Evolutionary conservation across 2,113 vertebrate genomes (phyloP).

Genomic region (Hippocampus barbouri): DNA sequence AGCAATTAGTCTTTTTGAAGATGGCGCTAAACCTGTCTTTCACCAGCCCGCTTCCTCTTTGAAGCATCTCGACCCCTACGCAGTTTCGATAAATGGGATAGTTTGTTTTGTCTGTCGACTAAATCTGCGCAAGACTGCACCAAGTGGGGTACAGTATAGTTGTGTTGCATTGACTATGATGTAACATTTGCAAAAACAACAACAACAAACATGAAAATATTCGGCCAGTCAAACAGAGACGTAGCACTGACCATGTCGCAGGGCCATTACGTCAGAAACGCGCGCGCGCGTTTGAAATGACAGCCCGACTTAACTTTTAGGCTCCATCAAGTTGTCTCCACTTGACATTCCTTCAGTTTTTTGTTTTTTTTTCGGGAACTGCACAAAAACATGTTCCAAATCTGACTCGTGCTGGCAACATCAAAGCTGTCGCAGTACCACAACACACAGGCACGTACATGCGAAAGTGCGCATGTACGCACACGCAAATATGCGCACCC

Average conservation of each 20-base stretch:
- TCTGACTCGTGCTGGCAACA: constrained; percentile 40
- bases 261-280: neutral
- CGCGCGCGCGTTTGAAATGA: constrained; percentile 17
- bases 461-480: neutral
- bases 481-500: constrained; percentile 12
- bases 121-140: neutral
- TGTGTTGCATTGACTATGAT: constrained; percentile 2
- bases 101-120: neutral
- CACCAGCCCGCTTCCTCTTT: too few species aligned
- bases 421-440: constrained; percentile 47
- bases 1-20: too few species aligned
- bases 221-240: neutral
- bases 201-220: neutral
- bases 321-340: constrained; percentile 36
- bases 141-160: neutral
- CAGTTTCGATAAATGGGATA: neutral
- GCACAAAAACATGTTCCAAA: constrained; percentile 33
- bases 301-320: constrained; percentile 29
- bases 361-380: constrained; percentile 33
- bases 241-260: neutral
- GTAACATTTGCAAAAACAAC: neutral
- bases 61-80: too few species aligned
- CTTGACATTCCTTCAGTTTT: constrained; percentile 35
- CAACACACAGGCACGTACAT: constrained; percentile 18
- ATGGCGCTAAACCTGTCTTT: too few species aligned